Conservation (phyloP, 92 coral and sea anemone genomes). For the Isaurus tuberculatus region DNA sequence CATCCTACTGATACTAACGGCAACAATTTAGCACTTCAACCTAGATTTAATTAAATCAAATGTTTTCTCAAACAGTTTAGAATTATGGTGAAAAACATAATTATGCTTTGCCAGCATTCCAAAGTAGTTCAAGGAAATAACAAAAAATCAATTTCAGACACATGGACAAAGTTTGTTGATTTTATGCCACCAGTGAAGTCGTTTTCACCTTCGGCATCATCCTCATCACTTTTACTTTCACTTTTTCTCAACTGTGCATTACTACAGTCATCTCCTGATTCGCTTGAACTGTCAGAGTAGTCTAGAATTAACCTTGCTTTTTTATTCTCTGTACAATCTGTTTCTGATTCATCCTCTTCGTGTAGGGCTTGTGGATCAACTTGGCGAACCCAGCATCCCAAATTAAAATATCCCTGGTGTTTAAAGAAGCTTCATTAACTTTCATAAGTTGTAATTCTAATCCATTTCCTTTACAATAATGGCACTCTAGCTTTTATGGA, state of each 20-base stretch:
- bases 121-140: constrained; percentile 73
- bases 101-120: no score
- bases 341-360: constrained; percentile 5
- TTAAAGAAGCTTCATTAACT: background rate
- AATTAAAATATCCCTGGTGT: constrained; percentile 83
- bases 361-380: constrained; percentile 43
- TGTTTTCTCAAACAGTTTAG: no score
- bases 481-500: no score
- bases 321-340: constrained; percentile 27
- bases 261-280: constrained; percentile 73
- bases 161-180: constrained; percentile 79
- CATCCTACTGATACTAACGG: no score
- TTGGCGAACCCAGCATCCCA: constrained; percentile 97
- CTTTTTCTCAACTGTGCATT: background rate
- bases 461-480: no score
- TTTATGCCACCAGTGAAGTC: background rate
- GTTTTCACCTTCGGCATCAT: background rate
- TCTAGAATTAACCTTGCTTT: constrained; percentile 47
- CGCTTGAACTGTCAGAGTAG: constrained; percentile 82
- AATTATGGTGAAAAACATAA: no score
- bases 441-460: background rate
- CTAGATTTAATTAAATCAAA: no score
- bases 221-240: background rate
- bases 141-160: constrained; percentile 86
- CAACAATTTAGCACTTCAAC: no score